Evolutionary conservation across 2,797 vertebrate species (phyloP), one percentile per base, ranked within the genome.

Genomic region (Carapus acus): DNA sequence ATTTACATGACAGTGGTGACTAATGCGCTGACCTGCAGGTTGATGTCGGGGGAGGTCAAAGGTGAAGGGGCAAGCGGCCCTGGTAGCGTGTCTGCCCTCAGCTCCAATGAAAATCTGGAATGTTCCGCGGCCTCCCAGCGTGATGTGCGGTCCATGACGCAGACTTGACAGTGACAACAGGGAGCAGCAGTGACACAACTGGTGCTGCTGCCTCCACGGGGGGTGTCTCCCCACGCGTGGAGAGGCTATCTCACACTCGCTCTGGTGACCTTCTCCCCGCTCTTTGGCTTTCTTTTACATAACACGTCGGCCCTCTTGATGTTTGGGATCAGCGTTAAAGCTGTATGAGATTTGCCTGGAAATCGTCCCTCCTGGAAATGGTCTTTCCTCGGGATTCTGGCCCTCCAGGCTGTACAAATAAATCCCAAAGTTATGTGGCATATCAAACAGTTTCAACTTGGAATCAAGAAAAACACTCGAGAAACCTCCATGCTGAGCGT

Each of bases 331-430:
- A 49, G 79, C 79, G 77, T 70, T 49, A 72, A 36, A 58, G 69
- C 56, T 48, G 12, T 38, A 24, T 49, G 61, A 27, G 48, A 58
- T 60, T 23, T 34, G 57, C 66, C 67, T 58, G 64, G 50, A 48
- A 40, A n/a, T n/a, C n/a, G n/a, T n/a, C n/a, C n/a, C n/a, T n/a
- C n/a, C n/a, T n/a, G n/a, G n/a, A n/a, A 27, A 27, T 31, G 19
- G 49, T 61, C 44, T 20, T 15, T 36, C 62, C 45, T 47, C 38
- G 33, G 27, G 62, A 27, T 27, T 27, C 24, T 27, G 24, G 69
- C 49, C 45, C 66, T 71, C 56, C 56, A 49, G 33, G 38, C 58
- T 81, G 64, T 72, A 75, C 80, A 80, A 77, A 78, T 81, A 76
- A 81, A 78, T 69, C 65, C 67, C 47, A 43, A 29, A 56, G 63